These are phyloP conservation scores for Microhierax caerulescens DNA, from an alignment of 2,797 vertebrate genomes.

Conservation along the genomic window DNA sequence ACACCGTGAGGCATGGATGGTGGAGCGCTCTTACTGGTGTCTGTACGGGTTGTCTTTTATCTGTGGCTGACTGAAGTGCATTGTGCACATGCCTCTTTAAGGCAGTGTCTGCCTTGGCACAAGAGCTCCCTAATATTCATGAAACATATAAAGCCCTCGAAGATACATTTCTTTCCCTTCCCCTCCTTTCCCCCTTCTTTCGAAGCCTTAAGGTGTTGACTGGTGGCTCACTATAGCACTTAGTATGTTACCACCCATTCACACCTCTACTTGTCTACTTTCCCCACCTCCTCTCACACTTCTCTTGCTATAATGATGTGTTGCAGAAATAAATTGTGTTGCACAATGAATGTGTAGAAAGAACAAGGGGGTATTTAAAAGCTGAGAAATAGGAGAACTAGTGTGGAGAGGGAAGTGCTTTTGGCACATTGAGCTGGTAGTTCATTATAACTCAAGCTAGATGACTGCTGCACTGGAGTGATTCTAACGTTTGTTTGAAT, in stretches of 20 bases:
- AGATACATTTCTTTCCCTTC: not conserved
- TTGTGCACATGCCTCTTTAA: conserved; percentile 16
- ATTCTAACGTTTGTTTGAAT: conserved; percentile 8
- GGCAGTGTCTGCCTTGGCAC: conserved; percentile 47
- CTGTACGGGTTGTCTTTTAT: conserved; percentile 17
- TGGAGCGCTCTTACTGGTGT: conserved; percentile 53
- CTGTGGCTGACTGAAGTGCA: conserved; percentile 32
- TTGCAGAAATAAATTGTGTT: conserved; percentile 55
- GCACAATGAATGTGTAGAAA: conserved; percentile 35
- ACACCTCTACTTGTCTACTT: conserved; percentile 48
- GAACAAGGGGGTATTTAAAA: conserved; percentile 63
- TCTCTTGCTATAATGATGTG: conserved; percentile 30
- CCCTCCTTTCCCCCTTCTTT: not conserved
- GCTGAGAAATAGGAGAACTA: conserved; percentile 44
- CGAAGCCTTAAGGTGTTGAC: conserved; percentile 50
- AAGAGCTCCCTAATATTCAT: not conserved
- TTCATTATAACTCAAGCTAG: conserved; percentile 31
- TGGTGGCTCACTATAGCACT: conserved; percentile 33
- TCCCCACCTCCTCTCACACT: conserved; percentile 63
- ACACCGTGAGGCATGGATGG: conserved; percentile 30
- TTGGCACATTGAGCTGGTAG: conserved; percentile 1
- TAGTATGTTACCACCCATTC: conserved; percentile 54
- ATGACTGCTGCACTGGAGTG: not conserved
- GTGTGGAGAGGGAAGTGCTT: conserved; percentile 25
- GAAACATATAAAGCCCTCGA: not conserved